phyloP scores from a whole-genome alignment of 2,888 invertebrate species.

The Habrosyne pyritoides region DNA sequence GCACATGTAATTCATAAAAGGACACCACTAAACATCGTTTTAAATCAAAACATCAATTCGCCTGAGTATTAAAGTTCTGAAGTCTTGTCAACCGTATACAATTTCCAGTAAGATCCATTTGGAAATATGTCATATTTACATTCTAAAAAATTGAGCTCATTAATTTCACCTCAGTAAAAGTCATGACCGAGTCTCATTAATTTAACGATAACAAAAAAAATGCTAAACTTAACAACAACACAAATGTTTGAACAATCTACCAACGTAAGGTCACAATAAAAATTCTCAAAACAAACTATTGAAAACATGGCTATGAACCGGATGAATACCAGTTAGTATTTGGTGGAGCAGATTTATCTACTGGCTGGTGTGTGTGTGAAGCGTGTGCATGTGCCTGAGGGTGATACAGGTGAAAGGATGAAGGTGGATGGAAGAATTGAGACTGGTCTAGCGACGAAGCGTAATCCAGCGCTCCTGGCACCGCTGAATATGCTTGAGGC shows the following conservation, averaged over 20 bases:
- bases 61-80: slow-evolving; percentile 54
- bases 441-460: slow-evolving; percentile 90
- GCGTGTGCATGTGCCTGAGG: slow-evolving; percentile 81
- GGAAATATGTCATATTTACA: slow-evolving; percentile 22
- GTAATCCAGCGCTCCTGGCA: slow-evolving; percentile 86
- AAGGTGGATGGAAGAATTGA: slow-evolving; percentile 91
- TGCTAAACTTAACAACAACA: slow-evolving; percentile 46
- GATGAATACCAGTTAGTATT: slow-evolving; percentile 91
- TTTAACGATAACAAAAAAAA: slow-evolving; percentile 45
- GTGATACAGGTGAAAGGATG: slow-evolving; percentile 95
- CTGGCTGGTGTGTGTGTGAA: slow-evolving; percentile 71
- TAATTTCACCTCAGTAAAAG: slow-evolving; percentile 32
- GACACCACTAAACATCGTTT: slow-evolving; percentile 7
- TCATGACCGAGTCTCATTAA: slow-evolving; percentile 47
- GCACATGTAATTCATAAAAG: slow-evolving; percentile 2
- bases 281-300: slow-evolving; percentile 41
- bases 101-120: slow-evolving; percentile 40
- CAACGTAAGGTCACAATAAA: slow-evolving; percentile 32
- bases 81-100: slow-evolving; percentile 68
- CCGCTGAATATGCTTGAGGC: slow-evolving; percentile 94
- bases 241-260: slow-evolving; percentile 17
- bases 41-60: slow-evolving; percentile 23
- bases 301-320: slow-evolving; percentile 86
- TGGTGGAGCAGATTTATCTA: slow-evolving; percentile 86
- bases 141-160: slow-evolving; percentile 10